Conservation (phyloP, 2,888 invertebrate species). For the Ophioninae sp. region DNA sequence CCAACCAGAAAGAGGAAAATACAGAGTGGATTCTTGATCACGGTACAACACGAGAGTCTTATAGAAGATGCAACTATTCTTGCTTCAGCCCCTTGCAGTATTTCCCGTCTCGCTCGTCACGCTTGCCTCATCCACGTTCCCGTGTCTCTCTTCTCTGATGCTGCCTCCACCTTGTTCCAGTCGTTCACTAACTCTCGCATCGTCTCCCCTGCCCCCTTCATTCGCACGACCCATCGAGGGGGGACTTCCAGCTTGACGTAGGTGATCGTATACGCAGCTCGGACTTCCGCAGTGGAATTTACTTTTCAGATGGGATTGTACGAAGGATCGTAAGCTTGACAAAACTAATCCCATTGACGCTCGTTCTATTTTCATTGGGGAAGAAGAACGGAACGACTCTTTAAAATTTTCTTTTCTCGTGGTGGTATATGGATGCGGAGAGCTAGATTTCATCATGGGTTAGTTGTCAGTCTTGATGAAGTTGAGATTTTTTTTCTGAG, state of each 20-base stretch:
- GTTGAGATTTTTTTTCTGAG: no score
- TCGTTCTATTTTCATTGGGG: no score
- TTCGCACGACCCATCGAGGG: constrained; percentile 16
- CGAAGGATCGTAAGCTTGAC: no score
- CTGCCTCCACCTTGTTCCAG: constrained; percentile 6
- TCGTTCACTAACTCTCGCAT: neutral
- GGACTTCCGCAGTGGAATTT: no score
- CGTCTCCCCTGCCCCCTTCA: neutral
- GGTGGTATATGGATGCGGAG: no score
- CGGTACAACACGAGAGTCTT: constrained; percentile 37
- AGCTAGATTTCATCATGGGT: no score
- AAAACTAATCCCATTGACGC: no score
- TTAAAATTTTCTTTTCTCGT: no score
- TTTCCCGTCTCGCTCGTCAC: constrained; percentile 38
- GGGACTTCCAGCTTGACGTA: constrained; percentile 13
- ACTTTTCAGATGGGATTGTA: no score
- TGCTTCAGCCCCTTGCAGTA: constrained; percentile 28
- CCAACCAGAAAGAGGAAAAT: constrained; percentile 16
- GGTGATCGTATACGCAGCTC: neutral
- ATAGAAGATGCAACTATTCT: constrained; percentile 38
- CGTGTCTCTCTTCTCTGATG: neutral
- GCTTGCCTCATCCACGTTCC: neutral
- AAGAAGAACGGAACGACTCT: no score
- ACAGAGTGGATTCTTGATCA: constrained; percentile 24
- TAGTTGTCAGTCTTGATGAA: no score